Evolutionary conservation across 2,888 invertebrate genomes (phyloP), one percentile per base, ranked within the genome.

Genomic region (Lingula anatina): DNA sequence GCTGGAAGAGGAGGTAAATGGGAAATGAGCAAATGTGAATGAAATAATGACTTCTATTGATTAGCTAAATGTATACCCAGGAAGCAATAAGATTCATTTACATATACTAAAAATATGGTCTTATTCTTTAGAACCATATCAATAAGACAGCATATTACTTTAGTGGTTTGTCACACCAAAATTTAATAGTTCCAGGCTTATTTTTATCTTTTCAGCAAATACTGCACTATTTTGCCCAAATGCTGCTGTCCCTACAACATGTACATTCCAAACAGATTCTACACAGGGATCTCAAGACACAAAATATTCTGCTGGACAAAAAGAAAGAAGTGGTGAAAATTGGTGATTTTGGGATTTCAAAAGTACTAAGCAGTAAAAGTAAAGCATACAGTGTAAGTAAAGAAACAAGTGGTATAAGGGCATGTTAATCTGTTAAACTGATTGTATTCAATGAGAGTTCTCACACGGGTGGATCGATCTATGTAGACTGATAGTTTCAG

Each of bases 261-360:
- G 86, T 91, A 43, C 91, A 91, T 70, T 82, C 81, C 25, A 83
- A 85, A 62, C 83, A 86, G 61, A 85, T 90, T 49, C 83, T 91
- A 44, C 90, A 91, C 70, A 80, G 90, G 62, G 91, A 91, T 76
- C 79, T 91, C 51, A 91, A 88, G 77, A 86, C 89, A 5, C 88
- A 88, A 75, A 91, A 91, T 73, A 88, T 91, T 57, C 83, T 91
- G 59, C 83, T 88, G 43, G 88, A 89, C 44, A 80, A 82, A 57
- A 79, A 83, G 58, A 83, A 84, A 2, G 80, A 85, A 53, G 77
- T 87, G 9, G 82, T 89, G 1, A 89, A 90, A 78, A 86, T 90
- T 58, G 88, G 88, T 0, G 90, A 90, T 70, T 90, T 90, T 76
- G 90, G 90, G 23, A 86, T 90, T 58, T 89, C 89, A 0, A 89